Base-by-base conservation (phyloP, 2,888 invertebrate species). In the Apamea crenata region DNA sequence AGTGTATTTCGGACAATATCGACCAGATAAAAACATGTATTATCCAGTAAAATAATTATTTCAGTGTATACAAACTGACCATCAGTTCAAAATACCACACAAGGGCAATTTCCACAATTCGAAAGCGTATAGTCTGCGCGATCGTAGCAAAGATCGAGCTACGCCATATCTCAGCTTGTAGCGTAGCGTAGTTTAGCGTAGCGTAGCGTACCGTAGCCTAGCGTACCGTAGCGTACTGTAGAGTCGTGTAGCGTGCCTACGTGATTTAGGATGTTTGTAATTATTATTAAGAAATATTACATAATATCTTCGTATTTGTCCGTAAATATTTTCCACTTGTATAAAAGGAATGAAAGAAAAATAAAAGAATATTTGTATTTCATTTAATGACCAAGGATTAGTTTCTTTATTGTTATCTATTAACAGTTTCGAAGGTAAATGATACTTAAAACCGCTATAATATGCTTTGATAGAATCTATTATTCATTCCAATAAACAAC, bases 81-180 rank as follows among this genome's bases (percentile, higher is more conserved):
- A 32, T 63, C 29, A 63, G 16, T 63, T 29, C 21, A 65, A 36
- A 36, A 32, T 63, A 32, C 5, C n/a, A 59, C 59, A 61, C 59
- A 16, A 59, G 14, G 6, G 2, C 5, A 36, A 36, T 21, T 65
- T 36, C 12, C 5, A 36, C 16, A 21, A 63, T 10, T 65, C 63
- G 3, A 32, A 32, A 63, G 18, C 32, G 44, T 61, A 29, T 18
- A 36, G 14, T 5, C 44, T 44, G 44, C 53, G 40, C 53, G 6
- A 44, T 25, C 65, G 53, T 77, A 77, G 44, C 21, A 56, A 78
- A 44, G 12, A 56, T 66, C 44, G 32, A n/a, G 65, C 53, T 77
- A 21, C 65, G 65, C 32, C 21, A n/a, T 66, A 44, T 16, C 44
- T 56, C 16, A 32, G 6, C 12, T 65, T 29, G 47, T 61, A 61